phyloP scores from a whole-genome alignment of 2,113 vertebrate genomes.

The Numenius arquata region DNA sequence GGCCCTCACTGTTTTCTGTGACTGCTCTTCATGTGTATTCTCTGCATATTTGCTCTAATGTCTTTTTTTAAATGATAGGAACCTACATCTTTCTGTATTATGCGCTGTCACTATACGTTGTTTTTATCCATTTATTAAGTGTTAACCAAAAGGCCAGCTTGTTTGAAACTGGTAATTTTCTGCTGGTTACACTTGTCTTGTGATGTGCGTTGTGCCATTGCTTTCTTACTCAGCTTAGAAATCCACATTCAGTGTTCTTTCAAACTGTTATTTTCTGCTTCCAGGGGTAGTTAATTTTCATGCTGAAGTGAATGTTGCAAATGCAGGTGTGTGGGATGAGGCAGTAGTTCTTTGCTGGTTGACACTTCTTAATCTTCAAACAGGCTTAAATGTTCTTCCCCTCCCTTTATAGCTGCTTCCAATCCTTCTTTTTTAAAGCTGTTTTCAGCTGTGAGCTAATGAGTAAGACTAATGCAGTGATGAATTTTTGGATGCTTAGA shows the following conservation, averaged over 20 bases:
- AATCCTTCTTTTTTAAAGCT: slow-evolving; percentile 48
- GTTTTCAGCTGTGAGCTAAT: slow-evolving; percentile 32
- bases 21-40: background rate
- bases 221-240: background rate
- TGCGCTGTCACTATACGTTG: background rate
- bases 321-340: slow-evolving; percentile 45
- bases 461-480: background rate
- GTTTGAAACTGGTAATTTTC: background rate
- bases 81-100: background rate
- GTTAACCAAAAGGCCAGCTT: background rate
- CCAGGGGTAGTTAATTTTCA: slow-evolving; percentile 23
- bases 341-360: slow-evolving; percentile 26
- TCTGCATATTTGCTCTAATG: background rate
- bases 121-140: background rate
- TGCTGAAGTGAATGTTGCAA: background rate
- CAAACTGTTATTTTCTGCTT: slow-evolving; percentile 1
- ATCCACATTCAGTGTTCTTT: background rate
- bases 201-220: background rate
- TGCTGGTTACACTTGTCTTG: background rate
- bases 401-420: slow-evolving; percentile 37
- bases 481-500: slow-evolving; percentile 22
- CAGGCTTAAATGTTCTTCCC: slow-evolving; percentile 48
- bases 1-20: background rate
- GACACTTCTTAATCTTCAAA: slow-evolving; percentile 59
- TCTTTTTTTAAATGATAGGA: background rate